Conservation (phyloP, 37 sponge, comb jelly and placozoan genomes). For the Agelas oroides region DNA sequence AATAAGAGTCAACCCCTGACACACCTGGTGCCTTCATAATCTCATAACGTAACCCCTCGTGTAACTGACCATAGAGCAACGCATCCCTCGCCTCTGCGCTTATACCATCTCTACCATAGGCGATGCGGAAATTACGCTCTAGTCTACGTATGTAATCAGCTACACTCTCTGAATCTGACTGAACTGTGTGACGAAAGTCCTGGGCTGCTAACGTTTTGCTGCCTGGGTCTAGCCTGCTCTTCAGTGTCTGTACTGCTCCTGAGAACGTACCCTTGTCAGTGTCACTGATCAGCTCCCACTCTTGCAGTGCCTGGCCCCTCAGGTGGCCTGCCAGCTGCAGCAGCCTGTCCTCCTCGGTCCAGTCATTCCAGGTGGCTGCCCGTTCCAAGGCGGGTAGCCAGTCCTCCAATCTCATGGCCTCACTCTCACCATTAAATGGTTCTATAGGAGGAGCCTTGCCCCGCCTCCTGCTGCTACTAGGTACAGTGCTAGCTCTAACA, state of each 20-base stretch:
- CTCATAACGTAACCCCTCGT: constrained; percentile 43
- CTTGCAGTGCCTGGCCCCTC: constrained; percentile 13
- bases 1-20: constrained; percentile 34
- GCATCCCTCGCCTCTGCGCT: constrained; percentile 32
- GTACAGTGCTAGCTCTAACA: neutral
- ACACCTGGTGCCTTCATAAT: constrained; percentile 46
- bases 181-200: constrained; percentile 49
- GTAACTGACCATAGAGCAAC: constrained; percentile 46
- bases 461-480: neutral
- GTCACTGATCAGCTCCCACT: neutral
- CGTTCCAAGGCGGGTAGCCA: constrained; percentile 23
- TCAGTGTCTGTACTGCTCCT: neutral
- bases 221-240: constrained; percentile 47
- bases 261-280: neutral
- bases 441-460: constrained; percentile 11
- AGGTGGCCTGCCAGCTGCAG: constrained; percentile 31
- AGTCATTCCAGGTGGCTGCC: constrained; percentile 14
- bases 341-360: constrained; percentile 5
- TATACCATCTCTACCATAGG: constrained; percentile 48
- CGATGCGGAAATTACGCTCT: constrained; percentile 43
- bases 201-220: constrained; percentile 42
- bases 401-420: constrained; percentile 11
- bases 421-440: constrained; percentile 13
- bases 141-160: constrained; percentile 16
- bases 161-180: constrained; percentile 43